Evolutionary conservation across 2,797 vertebrate genomes (phyloP).

Genomic region (Gallinago solitaria): DNA sequence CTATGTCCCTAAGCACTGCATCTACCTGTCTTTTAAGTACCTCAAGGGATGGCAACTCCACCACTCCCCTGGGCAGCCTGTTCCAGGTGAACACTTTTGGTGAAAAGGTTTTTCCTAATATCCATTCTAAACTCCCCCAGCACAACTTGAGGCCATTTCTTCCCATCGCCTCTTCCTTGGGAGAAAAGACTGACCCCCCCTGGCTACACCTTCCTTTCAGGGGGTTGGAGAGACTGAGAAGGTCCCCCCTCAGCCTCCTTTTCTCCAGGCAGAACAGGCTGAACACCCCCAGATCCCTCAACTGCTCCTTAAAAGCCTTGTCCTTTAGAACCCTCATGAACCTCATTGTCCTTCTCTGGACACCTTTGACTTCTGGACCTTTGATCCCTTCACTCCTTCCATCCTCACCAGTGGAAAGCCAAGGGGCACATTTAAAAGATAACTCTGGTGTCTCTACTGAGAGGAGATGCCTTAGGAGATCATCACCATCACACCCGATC

Average conservation of each 20-base stretch:
- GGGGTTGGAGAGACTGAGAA: not conserved
- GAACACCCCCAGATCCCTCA: not conserved
- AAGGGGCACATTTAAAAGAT: not conserved
- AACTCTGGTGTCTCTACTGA: not conserved
- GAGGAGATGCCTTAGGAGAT: not conserved
- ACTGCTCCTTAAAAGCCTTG: not conserved
- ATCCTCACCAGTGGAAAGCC: not conserved
- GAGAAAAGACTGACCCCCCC: not conserved
- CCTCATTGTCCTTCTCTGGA: not conserved
- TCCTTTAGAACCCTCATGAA: not conserved
- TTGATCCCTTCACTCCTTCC: not conserved
- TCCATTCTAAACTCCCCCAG: not conserved
- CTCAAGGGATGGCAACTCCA: not conserved
- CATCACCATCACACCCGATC: not conserved
- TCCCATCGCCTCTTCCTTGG: not conserved
- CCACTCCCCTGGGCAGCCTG: not conserved
- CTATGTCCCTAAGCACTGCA: not conserved
- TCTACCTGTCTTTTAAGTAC: not conserved
- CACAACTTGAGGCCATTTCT: not conserved
- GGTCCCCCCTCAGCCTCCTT: not conserved
- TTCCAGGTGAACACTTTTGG: not conserved
- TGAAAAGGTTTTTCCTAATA: not conserved
- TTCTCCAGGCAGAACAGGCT: not conserved
- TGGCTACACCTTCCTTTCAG: not conserved
- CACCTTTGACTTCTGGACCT: not conserved